Evolutionary conservation across 2,888 invertebrate species (phyloP), one percentile per base, ranked within the genome.

Genomic region (Drosophila longiperda): DNA sequence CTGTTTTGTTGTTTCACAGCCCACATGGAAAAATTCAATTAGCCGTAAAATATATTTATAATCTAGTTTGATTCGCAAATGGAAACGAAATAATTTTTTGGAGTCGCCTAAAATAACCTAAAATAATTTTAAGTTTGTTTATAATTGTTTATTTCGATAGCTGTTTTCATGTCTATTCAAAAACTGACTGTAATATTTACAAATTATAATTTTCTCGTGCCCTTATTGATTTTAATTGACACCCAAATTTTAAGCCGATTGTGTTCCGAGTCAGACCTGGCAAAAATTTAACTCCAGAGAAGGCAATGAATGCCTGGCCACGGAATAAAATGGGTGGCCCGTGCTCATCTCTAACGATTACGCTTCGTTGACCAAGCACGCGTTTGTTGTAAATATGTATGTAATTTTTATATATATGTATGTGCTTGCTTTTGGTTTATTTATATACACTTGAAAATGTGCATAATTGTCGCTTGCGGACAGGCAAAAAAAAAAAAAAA

Each of bases 381-480:
- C 54, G 73, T 45, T 63, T 12, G 50, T 12, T 4, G 7, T 59
- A 15, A 17, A 26, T 20, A 55, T 55, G 26, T 50, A 42, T 48
- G 50, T 63, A 29, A 53, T 33, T 49, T 23, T n/a, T n/a, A n/a
- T n/a, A 33, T 40, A 38, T 67, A 52, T 69, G 60, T 61, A 23
- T 15, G 45, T 45, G 20, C 3, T 8, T 45, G 45, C 23, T 69
- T 60, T 58, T 67, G 65, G 64, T 73, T 78, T 83, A 78, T 86
- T 74, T 83, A 61, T 65, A 65, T 40, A 81, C 79, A 80, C 23
- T 45, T 45, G 45, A 75, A 75, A 83, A 85, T 83, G 81, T 85
- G 73, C 83, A 83, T 85, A 83, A 83, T 82, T 83, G 83, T 82
- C 85, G 86, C 83, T 83, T 68, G 86, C 71, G 75, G 66, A 73